phyloP scores from a whole-genome alignment of 2,797 vertebrate species.

The Hippoglossus hippoglossus region DNA sequence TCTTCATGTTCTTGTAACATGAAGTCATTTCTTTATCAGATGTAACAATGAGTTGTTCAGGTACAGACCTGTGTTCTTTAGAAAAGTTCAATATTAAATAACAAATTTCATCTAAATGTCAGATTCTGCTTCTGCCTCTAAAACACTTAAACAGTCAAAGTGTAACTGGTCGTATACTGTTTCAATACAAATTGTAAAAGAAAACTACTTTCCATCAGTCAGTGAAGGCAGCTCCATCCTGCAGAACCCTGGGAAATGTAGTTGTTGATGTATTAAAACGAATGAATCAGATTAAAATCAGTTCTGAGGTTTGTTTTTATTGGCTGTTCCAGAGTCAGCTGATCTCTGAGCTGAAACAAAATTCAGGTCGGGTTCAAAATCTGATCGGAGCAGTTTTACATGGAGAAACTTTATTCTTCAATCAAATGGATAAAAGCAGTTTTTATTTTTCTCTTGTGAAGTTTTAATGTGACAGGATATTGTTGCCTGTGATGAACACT shows the following conservation, averaged over 20 bases:
- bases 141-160: no score
- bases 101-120: neutral
- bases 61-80: no score
- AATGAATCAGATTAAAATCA: neutral
- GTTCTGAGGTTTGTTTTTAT: slow-evolving; percentile 22
- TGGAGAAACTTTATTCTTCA: no score
- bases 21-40: no score
- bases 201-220: neutral
- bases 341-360: slow-evolving; percentile 5
- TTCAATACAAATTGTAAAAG: no score
- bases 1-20: no score
- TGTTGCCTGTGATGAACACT: neutral
- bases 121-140: neutral
- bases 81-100: neutral
- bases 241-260: slow-evolving; percentile 48
- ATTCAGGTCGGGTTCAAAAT: neutral
- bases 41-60: no score
- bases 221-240: slow-evolving; percentile 4
- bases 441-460: no score
- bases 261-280: neutral
- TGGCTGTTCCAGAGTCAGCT: slow-evolving; percentile 15
- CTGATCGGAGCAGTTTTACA: no score
- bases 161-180: no score
- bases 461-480: no score
- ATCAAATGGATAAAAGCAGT: no score